Evolutionary conservation across 2,113 vertebrate species (phyloP).

Genomic region (Antechinus stuartii): DNA sequence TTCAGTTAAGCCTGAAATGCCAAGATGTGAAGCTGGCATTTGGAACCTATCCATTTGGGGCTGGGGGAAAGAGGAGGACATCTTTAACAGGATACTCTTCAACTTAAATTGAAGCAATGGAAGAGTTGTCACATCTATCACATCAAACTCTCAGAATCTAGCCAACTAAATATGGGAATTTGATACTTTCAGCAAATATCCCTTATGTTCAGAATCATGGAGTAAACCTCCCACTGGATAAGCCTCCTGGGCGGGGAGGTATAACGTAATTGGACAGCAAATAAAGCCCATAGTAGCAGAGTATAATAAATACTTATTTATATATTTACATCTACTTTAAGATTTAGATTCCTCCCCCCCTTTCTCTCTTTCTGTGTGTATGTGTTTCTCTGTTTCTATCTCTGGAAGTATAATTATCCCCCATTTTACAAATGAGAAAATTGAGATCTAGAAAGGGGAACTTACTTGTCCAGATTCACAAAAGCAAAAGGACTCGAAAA

Average conservation of each 20-base stretch:
- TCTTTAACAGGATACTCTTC: background rate
- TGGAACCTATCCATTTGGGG: conserved; percentile 27
- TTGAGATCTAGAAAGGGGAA: background rate
- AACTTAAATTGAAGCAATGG: background rate
- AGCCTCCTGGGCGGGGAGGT: background rate
- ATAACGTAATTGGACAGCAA: background rate
- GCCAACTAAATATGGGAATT: background rate
- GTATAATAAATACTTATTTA: background rate
- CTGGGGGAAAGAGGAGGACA: conserved; percentile 40
- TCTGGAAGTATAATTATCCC: background rate
- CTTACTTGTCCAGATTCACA: background rate
- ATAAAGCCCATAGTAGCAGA: background rate
- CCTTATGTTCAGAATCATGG: background rate
- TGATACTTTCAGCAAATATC: background rate
- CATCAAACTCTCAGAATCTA: background rate
- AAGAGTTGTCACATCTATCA: background rate
- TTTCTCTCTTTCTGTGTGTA: too few relatives aligned
- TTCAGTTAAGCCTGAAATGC: conserved; percentile 69
- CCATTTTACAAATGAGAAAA: background rate
- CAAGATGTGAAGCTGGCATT: conserved; percentile 70
- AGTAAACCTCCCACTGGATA: background rate
- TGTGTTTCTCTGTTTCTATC: too few relatives aligned
- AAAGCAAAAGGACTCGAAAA: background rate
- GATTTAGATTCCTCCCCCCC: too few relatives aligned
- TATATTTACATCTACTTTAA: too few relatives aligned